These are phyloP conservation scores for Pachymerium ferrugineum DNA, from an alignment of 2,888 invertebrate species.

Conservation along the genomic window DNA sequence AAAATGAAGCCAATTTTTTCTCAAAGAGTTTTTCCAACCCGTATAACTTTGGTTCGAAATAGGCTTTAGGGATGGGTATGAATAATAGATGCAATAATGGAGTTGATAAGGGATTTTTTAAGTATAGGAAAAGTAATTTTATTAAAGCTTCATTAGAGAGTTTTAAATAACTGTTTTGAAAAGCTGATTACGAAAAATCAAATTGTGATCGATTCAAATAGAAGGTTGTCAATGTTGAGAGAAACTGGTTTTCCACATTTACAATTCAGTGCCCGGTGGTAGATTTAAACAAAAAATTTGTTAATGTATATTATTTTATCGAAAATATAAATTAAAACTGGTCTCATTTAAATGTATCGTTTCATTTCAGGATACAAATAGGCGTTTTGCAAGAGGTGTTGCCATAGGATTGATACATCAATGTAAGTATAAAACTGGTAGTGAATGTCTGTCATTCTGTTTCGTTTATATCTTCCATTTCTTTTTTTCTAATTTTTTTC, in stretches of 20 bases:
- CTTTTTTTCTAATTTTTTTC: background rate
- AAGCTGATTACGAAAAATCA: too few relatives aligned
- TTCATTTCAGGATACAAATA: background rate
- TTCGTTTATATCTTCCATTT: background rate
- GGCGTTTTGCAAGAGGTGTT: slow-evolving; percentile 6
- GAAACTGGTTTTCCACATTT: background rate
- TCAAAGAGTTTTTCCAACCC: too few relatives aligned
- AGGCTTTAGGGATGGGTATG: background rate
- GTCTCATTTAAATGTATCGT: background rate
- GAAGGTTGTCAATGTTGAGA: background rate
- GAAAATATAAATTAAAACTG: background rate
- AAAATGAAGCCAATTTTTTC: background rate
- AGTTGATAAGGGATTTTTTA: background rate
- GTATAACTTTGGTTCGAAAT: too few relatives aligned
- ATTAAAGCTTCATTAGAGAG: too few relatives aligned
- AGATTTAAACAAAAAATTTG: too few relatives aligned
- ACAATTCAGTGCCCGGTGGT: too few relatives aligned
- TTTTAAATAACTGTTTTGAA: too few relatives aligned
- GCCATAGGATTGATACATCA: slow-evolving; percentile 13
- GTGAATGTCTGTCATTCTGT: too few relatives aligned
- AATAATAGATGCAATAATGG: background rate
- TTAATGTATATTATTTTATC: too few relatives aligned
- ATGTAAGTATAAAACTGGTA: background rate
- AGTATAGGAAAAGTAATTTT: too few relatives aligned
- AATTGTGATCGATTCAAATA: background rate